phyloP scores from a whole-genome alignment of 64 coral and sea anemone genomes.

The Dendrophyllia cribrosa region DNA sequence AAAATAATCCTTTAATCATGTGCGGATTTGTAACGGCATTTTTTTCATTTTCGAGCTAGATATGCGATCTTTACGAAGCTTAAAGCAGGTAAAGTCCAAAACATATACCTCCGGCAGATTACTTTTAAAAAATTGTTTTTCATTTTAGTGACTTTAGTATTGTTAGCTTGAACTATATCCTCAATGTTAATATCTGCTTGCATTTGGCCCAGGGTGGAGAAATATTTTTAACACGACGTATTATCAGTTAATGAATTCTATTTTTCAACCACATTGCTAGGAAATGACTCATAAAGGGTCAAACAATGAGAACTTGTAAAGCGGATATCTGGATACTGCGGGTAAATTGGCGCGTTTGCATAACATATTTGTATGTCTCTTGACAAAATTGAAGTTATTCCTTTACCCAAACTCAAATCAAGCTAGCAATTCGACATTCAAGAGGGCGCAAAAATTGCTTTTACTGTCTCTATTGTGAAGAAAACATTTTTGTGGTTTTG shows the following conservation, averaged over 20 bases:
- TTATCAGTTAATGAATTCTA: background rate
- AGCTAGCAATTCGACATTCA: no score
- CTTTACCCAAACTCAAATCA: background rate
- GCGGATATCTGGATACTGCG: background rate
- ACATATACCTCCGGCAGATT: background rate
- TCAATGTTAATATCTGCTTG: background rate
- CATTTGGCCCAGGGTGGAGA: background rate
- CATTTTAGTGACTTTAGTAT: background rate
- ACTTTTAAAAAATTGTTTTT: no score
- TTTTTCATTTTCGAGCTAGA: no score
- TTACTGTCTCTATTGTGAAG: background rate
- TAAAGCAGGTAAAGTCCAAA: background rate
- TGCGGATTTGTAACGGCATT: no score
- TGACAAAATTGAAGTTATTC: background rate
- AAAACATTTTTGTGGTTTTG: background rate
- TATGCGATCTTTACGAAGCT: background rate
- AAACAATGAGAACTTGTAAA: background rate
- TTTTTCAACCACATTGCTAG: background rate
- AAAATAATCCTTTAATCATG: background rate
- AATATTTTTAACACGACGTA: constrained; percentile 4
- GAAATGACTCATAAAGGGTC: background rate
- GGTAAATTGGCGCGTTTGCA: background rate
- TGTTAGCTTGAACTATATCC: background rate
- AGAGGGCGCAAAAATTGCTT: background rate
- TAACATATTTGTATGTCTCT: background rate